Percentiles rank a stretch among this genome's conserved stretches.
These are phyloP conservation scores for Craseonycteris thonglongyai DNA, from an alignment of 2,113 vertebrate species.

Conservation along the genomic window DNA sequence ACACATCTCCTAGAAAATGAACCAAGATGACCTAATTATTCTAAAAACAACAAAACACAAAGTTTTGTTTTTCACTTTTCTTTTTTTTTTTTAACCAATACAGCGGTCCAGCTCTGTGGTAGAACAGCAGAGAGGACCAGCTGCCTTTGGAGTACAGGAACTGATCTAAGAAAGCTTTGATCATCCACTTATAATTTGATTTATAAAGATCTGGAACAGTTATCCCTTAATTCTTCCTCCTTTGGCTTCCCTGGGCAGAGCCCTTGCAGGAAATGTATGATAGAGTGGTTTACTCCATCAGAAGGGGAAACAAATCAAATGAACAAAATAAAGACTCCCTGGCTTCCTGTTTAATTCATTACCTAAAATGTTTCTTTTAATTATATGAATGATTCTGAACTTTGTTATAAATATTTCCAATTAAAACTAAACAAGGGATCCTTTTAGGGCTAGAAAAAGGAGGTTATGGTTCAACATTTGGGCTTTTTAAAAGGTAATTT, in stretches of 20 bases:
- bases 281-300: background rate
- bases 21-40: background rate
- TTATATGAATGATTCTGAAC: background rate
- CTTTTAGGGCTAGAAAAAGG: background rate
- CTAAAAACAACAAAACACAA: background rate
- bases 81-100: too few species aligned
- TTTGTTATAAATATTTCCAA: constrained; percentile 24
- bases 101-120: background rate
- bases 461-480: constrained; percentile 1
- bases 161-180: background rate
- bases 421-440: constrained; percentile 1
- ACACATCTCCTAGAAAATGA: background rate
- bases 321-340: background rate
- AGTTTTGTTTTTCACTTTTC: too few species aligned
- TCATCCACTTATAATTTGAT: background rate
- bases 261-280: background rate
- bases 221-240: background rate
- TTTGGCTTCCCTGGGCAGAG: background rate
- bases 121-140: background rate
- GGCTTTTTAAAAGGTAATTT: constrained; percentile 33
- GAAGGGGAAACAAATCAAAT: background rate
- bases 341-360: background rate
- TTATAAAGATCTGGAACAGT: background rate
- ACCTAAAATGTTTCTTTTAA: background rate
- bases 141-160: background rate